Conservation (phyloP, 2,888 invertebrate genomes). For the Glyphotaelius pellucidus region DNA sequence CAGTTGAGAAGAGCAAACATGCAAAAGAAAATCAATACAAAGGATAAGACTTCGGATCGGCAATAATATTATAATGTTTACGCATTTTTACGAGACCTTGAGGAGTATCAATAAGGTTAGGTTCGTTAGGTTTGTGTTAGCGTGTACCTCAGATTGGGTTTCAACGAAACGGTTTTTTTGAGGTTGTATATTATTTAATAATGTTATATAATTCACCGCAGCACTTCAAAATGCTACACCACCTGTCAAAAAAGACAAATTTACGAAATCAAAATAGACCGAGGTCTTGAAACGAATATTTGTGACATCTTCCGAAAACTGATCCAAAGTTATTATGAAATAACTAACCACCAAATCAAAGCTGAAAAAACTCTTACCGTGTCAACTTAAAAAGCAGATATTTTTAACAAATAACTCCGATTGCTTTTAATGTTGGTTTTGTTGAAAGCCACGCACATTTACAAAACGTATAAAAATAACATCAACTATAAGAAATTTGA, state of each 20-base stretch:
- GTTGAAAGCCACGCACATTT: not conserved
- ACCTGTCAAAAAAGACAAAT: not conserved
- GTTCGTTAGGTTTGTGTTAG: not conserved
- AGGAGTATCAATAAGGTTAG: slow-evolving; percentile 18
- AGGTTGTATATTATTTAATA: not conserved
- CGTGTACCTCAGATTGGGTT: not conserved
- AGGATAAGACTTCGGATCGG: not conserved
- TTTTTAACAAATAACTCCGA: not conserved
- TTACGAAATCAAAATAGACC: not conserved
- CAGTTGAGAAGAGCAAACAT: not conserved
- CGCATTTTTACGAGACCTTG: not conserved
- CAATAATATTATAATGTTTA: not conserved
- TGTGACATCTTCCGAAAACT: not conserved
- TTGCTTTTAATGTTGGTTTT: not conserved
- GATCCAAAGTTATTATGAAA: not conserved
- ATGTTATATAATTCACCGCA: not conserved
- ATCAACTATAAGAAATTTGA: not conserved
- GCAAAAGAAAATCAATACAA: not conserved
- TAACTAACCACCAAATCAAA: not conserved
- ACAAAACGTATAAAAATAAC: not conserved
- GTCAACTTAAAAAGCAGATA: not conserved
- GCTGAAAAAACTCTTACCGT: not conserved
- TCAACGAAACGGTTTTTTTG: not conserved
- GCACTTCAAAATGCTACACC: not conserved
- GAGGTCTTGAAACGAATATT: not conserved